A percentile compares a stretch with the other conserved stretches of the same genome.
These are phyloP conservation scores for Chinchilla lanigera DNA, from an alignment of 2,113 vertebrate species.

Conservation along the genomic window DNA sequence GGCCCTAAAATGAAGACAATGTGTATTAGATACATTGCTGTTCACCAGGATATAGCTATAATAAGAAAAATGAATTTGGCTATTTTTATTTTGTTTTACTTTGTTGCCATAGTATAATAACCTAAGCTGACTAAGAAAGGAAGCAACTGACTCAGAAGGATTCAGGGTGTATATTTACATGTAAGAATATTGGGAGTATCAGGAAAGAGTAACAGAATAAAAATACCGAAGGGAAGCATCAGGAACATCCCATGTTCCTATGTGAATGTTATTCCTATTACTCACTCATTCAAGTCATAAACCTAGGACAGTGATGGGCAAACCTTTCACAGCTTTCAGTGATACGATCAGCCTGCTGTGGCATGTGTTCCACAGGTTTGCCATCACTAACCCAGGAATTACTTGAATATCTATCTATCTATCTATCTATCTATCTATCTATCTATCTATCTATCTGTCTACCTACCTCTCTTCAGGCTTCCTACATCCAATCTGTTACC, in stretches of 20 bases:
- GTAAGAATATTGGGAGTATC: neutral
- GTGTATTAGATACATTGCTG: neutral
- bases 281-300: neutral
- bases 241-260: neutral
- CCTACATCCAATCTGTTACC: neutral
- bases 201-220: neutral
- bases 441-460: too few species aligned
- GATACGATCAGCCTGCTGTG: neutral
- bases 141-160: slow-evolving; percentile 20
- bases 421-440: too few species aligned
- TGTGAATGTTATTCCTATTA: neutral
- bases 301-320: neutral
- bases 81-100: neutral
- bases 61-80: neutral
- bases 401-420: neutral
- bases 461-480: neutral
- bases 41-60: neutral
- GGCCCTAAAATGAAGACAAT: neutral
- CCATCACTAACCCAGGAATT: neutral
- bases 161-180: neutral
- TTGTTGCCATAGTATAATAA: slow-evolving; percentile 11
- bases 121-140: slow-evolving; percentile 24
- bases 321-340: neutral
- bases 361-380: neutral
- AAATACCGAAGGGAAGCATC: neutral